Base-by-base conservation (phyloP, 23 tunicate genomes). In the Aplidium turbinatum region DNA sequence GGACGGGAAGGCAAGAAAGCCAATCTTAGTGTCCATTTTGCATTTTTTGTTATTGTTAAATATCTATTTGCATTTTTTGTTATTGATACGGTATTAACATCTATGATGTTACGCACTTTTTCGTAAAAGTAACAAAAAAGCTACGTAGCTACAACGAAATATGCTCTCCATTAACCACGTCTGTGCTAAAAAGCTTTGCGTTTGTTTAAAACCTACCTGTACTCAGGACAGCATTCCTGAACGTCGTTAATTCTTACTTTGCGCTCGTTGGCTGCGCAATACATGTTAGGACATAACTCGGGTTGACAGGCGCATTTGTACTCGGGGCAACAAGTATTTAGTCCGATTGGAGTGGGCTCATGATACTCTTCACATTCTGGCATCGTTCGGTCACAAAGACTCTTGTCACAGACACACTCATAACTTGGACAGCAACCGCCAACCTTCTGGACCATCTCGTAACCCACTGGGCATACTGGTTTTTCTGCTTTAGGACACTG, bases 371-470 rank as follows among this genome's bases (percentile, higher is more conserved):
- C 80, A 42, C 99, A 94, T 3, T 27, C 72, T 13, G 99, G 99
- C 58, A 72, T 39, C 2, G 39, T 23, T 1, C 24, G 48, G 47
- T 76, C 62, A 50, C 99, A 94, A 1, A 55, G 33, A 4, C 35
- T 63, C 31, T 66, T 27, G 39, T 94, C 85, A 33, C 99, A 94
- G 9, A 91, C 97, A 45, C 99, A 94, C 51, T 87, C 90, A 33
- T 63, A 78, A 0, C 47, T 58, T 45, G 89, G 96, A 56, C 99
- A 94, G 58, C 99, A 94, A 38, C 84, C 99, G 1, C 92, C 86
- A 25, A 87, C 57, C 47, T 86, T 87, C 40, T 87, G 85, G 4
- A 94, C 95, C 30, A 94, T 68, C 72, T 94, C 86, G 46, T 94
- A 82, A 1, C 88, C 85, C 5, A 58, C 64, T 22, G 35, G 55